Conservation (phyloP, 37 sponge, comb jelly and placozoan species). For the Bolinopsis microptera region DNA sequence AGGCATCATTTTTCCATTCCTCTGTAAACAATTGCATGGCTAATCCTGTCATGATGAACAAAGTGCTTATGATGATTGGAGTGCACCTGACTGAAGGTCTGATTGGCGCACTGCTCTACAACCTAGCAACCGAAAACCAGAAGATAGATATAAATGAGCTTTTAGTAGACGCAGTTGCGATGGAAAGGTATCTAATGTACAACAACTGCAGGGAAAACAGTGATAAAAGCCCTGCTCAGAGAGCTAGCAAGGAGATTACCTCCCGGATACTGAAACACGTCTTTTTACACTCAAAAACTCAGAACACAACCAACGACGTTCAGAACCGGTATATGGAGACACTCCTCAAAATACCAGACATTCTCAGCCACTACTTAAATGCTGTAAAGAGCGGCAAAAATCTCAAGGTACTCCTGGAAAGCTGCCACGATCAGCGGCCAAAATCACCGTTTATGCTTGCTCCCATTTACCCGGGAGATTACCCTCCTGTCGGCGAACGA, state of each 20-base stretch:
- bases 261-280: conserved; percentile 24
- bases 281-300: conserved; percentile 14
- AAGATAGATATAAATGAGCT: conserved; percentile 1
- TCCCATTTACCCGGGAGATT: conserved; percentile 29
- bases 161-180: conserved; percentile 27
- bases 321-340: conserved; percentile 2
- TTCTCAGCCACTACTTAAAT: conserved; percentile 11
- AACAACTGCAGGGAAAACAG: conserved; percentile 56
- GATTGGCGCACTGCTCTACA: conserved; percentile 35
- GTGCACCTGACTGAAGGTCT: conserved; percentile 54
- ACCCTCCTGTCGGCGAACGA: conserved; percentile 38
- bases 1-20: not conserved
- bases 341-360: not conserved
- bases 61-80: not conserved
- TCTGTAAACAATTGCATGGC: not conserved
- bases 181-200: conserved; percentile 63
- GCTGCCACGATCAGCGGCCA: not conserved
- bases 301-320: not conserved
- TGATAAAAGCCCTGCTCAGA: conserved; percentile 1
- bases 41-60: conserved; percentile 37
- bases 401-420: not conserved
- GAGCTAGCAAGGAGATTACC: not conserved
- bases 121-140: not conserved
- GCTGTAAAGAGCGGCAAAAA: conserved; percentile 31
- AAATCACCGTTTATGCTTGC: conserved; percentile 14